Conservation (phyloP, 2,113 vertebrate genomes). For the Camelus bactrianus region DNA sequence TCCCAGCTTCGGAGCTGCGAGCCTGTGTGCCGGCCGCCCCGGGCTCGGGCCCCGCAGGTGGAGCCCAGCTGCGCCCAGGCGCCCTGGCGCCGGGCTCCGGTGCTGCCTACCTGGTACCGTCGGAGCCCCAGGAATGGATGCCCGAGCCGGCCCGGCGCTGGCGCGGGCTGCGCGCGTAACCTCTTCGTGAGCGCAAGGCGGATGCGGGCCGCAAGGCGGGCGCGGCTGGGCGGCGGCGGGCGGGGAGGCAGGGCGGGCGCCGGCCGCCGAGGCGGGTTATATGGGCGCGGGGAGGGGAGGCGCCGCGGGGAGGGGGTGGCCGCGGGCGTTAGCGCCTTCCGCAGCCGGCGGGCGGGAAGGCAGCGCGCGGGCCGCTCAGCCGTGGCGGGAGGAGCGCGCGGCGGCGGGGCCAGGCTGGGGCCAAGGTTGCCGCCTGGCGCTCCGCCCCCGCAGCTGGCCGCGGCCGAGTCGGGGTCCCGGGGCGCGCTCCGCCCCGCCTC, state of each 20-base stretch:
- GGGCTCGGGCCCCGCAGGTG: neutral
- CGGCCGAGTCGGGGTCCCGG: conserved; percentile 19
- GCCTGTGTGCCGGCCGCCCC: neutral
- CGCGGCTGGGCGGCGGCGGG: neutral
- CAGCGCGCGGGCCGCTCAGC: conserved; percentile 65
- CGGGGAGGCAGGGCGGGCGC: conserved; percentile 1
- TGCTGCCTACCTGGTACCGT: conserved; percentile 74
- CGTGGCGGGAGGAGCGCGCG: conserved; percentile 23
- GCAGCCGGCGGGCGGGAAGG: conserved; percentile 70
- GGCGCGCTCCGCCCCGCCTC: conserved; percentile 40
- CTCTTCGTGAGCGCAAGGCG: neutral
- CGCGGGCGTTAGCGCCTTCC: conserved; percentile 67
- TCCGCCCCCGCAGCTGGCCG: conserved; percentile 79
- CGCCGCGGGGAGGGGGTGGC: conserved; percentile 39
- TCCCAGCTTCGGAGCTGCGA: neutral
- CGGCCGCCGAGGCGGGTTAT: conserved; percentile 62
- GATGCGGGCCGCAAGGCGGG: neutral
- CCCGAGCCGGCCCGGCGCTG: neutral
- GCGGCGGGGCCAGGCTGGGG: conserved; percentile 9
- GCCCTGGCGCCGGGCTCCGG: neutral
- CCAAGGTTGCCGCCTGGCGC: conserved; percentile 42
- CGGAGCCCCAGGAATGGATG: neutral
- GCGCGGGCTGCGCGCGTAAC: neutral
- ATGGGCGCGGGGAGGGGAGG: conserved; percentile 63
- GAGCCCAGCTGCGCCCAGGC: neutral